Evolutionary conservation across 2,113 vertebrate species (phyloP), one percentile per base, ranked within the genome.

Genomic region (Sinocyclocheilus anshuiensis): DNA sequence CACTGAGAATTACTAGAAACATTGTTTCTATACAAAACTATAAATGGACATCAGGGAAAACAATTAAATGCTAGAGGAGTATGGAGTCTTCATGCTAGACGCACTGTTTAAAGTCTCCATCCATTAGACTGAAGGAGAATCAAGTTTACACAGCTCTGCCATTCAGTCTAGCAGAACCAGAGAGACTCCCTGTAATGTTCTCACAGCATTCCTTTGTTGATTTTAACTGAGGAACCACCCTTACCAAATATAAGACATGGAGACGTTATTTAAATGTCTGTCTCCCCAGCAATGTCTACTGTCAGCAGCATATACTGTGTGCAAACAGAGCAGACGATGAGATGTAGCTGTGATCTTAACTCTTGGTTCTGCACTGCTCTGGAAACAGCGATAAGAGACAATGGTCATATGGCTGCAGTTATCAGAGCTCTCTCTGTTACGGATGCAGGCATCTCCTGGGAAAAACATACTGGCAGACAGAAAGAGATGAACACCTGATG

Each of bases 181-280:
- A 16, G 36, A 80, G 59, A 48, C 36, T 45, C 36, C 10, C 36
- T 10, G 36, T 45, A 26, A 81, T 1, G 7, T 65, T 65, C 36
- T 18, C 36, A 45, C 36, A 29, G 15, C 59, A 26, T 65, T 65
- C 26, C 59, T 81, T 48, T 81, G 59, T 67, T 81, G 79, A 67
- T 81, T 65, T 65, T 18, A 81, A 61, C 36, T 20, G 39, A 65
- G 79, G 15, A 63, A 65, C 39, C 59, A 26, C 59, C 79, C 59
- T 67, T 63, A 1, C 13, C 39, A 81, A 81, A 81, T 65, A 13
- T 26, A 8, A 48, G 72, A 48, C 36, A 7, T 74, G 36, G 22
- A 81, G 79, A 59, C 22, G 12, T 80, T 80, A 63, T 80, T 80
- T 42, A 80, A 61, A 61, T 80, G 36, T n/a, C 36, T 63, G 22